Base-by-base conservation (phyloP, 2,113 vertebrate species). In the Pseudorhombus dupliciocellatus region DNA sequence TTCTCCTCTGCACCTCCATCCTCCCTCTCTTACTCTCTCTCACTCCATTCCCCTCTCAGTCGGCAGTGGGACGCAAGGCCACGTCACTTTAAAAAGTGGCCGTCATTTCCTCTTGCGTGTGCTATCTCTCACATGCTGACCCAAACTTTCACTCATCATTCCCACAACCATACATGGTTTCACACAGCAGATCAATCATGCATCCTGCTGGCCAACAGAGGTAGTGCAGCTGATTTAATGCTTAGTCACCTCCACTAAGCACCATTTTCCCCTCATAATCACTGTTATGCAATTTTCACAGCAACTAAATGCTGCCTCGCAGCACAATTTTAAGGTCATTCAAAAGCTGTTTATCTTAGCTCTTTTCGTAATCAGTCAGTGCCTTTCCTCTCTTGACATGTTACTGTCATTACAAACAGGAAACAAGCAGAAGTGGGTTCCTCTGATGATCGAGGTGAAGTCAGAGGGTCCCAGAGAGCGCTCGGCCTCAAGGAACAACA, bases 341-440 rank as follows among this genome's bases (percentile, higher is more conserved):
- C 34, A 37, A 37, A 34, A 37, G 2, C 10, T 10, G n/a, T n/a
- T n/a, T n/a, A n/a, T 28, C 26, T 28, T 28, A 28, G 5, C 5
- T 28, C 26, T 28, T 28, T 28, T 28, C 5, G 5, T 28, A 44
- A 18, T 18, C 16, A 15, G 7, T 44, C 4, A 5, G 12, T 18
- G 10, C 21, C 24, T 51, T 18, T 21, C 30, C 37, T 69, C 20
- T 25, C 21, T 66, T 20, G 0, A 66, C 52, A n/a, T 73, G 66
- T 52, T 25, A 11, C 24, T 82, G 25, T 80, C 4, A 73, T 77
- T 79, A 0, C 50, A 34, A 67, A 82, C 90, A 99, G 98, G 96
- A 78, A 98, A 95, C 92, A 99, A 98, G 90, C 98, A 98, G 87
- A 98, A 96, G 92, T 99, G 98, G 98, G 96, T 99, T 85, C 98